Evolutionary conservation across 2,113 vertebrate genomes (phyloP).

Genomic region (Eupsittula cactorum): DNA sequence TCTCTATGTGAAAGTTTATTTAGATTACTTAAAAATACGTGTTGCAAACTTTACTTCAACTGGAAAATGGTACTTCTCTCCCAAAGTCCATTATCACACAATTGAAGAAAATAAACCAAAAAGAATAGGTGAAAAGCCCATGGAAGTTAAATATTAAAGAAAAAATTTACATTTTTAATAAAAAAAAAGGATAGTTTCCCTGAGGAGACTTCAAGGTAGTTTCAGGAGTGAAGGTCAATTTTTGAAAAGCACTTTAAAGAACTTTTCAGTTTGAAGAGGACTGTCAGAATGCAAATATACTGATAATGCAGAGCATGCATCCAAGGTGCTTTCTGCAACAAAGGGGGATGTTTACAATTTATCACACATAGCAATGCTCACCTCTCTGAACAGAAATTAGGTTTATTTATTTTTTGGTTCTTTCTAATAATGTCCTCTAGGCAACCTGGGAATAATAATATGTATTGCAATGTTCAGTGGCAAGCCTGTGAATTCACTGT

Average conservation of each 20-base stretch:
- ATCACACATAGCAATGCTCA: background rate
- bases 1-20: background rate
- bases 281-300: slow-evolving; percentile 15
- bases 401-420: background rate
- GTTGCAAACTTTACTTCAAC: background rate
- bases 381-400: background rate
- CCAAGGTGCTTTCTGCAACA: background rate
- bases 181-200: background rate
- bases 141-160: background rate
- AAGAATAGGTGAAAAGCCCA: background rate
- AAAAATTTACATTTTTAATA: background rate
- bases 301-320: background rate
- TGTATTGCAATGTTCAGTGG: background rate
- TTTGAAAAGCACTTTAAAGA: slow-evolving; percentile 8
- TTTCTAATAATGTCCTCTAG: background rate
- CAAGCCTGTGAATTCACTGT: background rate
- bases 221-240: background rate
- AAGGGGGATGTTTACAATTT: background rate
- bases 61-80: background rate
- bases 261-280: background rate
- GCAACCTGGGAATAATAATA: background rate
- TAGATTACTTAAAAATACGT: background rate
- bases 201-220: background rate
- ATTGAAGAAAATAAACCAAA: background rate
- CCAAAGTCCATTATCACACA: background rate